Base-by-base conservation (phyloP, 2,113 vertebrate genomes). In the Andinoacara biseriatus region DNA sequence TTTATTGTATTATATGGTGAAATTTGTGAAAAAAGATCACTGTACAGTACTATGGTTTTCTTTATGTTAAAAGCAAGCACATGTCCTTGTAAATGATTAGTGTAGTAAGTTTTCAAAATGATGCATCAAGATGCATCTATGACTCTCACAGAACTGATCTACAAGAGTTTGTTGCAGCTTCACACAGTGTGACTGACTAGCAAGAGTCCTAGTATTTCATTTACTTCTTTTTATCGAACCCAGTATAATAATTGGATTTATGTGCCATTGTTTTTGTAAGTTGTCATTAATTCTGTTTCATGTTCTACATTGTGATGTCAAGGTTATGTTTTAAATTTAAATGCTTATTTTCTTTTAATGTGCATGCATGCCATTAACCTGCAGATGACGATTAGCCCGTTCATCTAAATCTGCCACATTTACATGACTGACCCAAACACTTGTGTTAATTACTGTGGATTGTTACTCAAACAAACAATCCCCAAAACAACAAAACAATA, bases 71-170 rank as follows among this genome's bases (percentile, higher is more conserved):
- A 52, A 52, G 17, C 40, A 29, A 49, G 43, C 0, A 5, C 4
- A 24, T 49, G 65, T 69, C 24, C 65, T 69, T 52, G 65, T 52
- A 69, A 69, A 20, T 69, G 65, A 69, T 69, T 15, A 20, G 65
- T 49, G 43, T 49, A 40, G 65, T 52, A 69, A 31, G 43, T 49
- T 69, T 49, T 46, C 14, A 46, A 43, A 33, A 46, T 43, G 35
- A 38, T 38, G 35, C 9, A 38, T 38, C 2, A 38, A 38, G 8
- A 38, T 38, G 35, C 9, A 9, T 38, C 35, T 9, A 9, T 35
- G 8, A 38, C 35, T 38, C 35, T 38, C 8, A 10, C 35, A 9
- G 35, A 38, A 38, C 35, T 8, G 2, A 38, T 38, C 8, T 8
- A 38, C 35, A 10, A 38, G 8, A 38, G 35, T 38, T 38, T 38